A percentile compares a stretch with the other conserved stretches of the same genome.
phyloP scores from a whole-genome alignment of 2,888 invertebrate species.

The Troides helena region DNA sequence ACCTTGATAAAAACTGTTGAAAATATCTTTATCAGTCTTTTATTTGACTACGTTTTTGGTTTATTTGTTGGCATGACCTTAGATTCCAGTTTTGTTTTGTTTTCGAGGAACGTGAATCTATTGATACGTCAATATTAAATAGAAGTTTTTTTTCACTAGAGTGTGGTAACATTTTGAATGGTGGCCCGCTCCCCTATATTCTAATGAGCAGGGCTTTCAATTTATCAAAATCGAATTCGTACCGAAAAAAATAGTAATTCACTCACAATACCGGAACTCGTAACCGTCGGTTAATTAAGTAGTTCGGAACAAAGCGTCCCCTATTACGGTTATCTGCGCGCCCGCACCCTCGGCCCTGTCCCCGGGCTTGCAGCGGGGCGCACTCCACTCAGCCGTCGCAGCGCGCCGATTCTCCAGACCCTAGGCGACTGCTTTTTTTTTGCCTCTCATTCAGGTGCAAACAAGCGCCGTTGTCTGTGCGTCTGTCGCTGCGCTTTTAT shows the following conservation, averaged over 20 bases:
- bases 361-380: background rate
- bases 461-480: conserved; percentile 18
- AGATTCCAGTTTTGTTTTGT: too few relatives aligned
- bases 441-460: conserved; percentile 16
- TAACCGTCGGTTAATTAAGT: conserved; percentile 25
- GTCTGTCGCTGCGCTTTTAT: conserved; percentile 19
- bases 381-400: conserved; percentile 12
- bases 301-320: conserved; percentile 22
- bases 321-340: conserved; percentile 10
- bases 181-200: too few relatives aligned
- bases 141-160: too few relatives aligned
- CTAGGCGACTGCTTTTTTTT: conserved; percentile 4
- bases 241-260: background rate
- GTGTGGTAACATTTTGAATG: too few relatives aligned
- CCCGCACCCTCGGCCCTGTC: background rate
- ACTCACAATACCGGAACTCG: background rate
- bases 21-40: too few relatives aligned
- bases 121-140: too few relatives aligned
- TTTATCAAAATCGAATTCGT: background rate
- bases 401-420: conserved; percentile 8
- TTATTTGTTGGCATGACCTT: too few relatives aligned
- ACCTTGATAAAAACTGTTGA: too few relatives aligned
- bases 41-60: too few relatives aligned
- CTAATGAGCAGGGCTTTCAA: too few relatives aligned
- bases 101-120: too few relatives aligned